These are phyloP conservation scores for Paramuricea clavata DNA, from an alignment of 92 coral and sea anemone species.

Conservation along the genomic window DNA sequence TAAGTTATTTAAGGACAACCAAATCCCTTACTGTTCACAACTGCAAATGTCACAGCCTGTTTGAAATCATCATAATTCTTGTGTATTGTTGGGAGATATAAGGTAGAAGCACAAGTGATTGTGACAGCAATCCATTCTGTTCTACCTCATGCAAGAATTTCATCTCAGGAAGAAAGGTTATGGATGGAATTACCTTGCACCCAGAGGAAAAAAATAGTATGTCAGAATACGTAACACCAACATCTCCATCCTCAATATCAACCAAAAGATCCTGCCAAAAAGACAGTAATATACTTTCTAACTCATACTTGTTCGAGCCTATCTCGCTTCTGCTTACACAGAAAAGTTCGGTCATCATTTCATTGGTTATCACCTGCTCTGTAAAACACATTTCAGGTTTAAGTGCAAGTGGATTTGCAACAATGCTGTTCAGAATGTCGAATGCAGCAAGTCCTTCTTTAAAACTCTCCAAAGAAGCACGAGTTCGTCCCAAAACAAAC, in stretches of 20 bases:
- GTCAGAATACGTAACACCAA: slow-evolving; percentile 62
- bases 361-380: slow-evolving; percentile 58
- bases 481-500: slow-evolving; percentile 66
- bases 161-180: slow-evolving; percentile 61
- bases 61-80: slow-evolving; percentile 71
- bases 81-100: slow-evolving; percentile 72
- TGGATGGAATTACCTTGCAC: slow-evolving; percentile 69
- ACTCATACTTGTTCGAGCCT: slow-evolving; percentile 61
- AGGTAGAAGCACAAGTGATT: slow-evolving; percentile 67
- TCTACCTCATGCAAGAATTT: too few relatives aligned
- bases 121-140: too few relatives aligned
- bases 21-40: slow-evolving; percentile 70
- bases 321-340: too few relatives aligned
- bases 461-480: slow-evolving; percentile 72
- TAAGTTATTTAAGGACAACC: slow-evolving; percentile 68
- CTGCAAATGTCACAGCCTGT: slow-evolving; percentile 74
- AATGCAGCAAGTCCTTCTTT: slow-evolving; percentile 73
- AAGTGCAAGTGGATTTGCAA: slow-evolving; percentile 53
- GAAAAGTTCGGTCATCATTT: slow-evolving; percentile 63
- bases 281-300: slow-evolving; percentile 75
- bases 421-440: slow-evolving; percentile 59
- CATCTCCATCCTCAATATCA: slow-evolving; percentile 73
- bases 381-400: slow-evolving; percentile 63
- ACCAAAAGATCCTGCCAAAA: slow-evolving; percentile 76
- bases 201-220: slow-evolving; percentile 76